Evolutionary conservation across 2,797 vertebrate species (phyloP).

Genomic region (Amblyopsis hoosieri): DNA sequence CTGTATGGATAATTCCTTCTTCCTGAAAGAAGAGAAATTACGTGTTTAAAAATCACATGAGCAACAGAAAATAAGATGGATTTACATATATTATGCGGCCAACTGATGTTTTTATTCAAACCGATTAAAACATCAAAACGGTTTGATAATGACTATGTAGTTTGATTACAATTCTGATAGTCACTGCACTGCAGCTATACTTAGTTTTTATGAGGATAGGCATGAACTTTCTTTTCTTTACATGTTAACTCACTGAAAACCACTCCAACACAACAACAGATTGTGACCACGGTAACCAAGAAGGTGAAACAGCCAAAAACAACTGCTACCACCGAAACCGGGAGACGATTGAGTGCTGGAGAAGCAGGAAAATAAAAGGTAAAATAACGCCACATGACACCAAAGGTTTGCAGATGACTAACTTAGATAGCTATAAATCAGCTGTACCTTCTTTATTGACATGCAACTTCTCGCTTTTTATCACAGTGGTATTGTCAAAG

Average conservation of each 20-base stretch:
- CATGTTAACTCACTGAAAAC: slow-evolving; percentile 61
- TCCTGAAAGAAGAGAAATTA: too few relatives aligned
- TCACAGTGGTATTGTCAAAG: slow-evolving; percentile 56
- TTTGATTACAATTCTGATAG: too few relatives aligned
- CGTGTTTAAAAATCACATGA: neutral
- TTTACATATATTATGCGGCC: too few relatives aligned
- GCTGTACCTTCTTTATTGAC: slow-evolving; percentile 64
- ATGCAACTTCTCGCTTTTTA: slow-evolving; percentile 51
- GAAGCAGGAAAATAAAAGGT: slow-evolving; percentile 7
- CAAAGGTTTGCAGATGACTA: neutral
- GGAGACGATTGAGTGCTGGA: slow-evolving; percentile 63
- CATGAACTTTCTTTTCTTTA: neutral
- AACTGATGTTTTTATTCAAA: too few relatives aligned
- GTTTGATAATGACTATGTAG: too few relatives aligned
- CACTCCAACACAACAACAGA: slow-evolving; percentile 61
- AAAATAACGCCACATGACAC: neutral
- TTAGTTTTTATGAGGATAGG: neutral
- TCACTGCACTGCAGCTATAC: too few relatives aligned
- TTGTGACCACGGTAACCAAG: slow-evolving; percentile 50
- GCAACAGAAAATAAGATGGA: too few relatives aligned
- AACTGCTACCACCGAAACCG: slow-evolving; percentile 28
- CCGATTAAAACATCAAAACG: too few relatives aligned
- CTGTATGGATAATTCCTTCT: too few relatives aligned
- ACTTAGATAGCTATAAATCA: neutral
- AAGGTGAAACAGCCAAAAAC: slow-evolving; percentile 67